These are phyloP conservation scores for Ramphastos sulfuratus DNA, from an alignment of 2,113 vertebrate species.

Conservation along the genomic window DNA sequence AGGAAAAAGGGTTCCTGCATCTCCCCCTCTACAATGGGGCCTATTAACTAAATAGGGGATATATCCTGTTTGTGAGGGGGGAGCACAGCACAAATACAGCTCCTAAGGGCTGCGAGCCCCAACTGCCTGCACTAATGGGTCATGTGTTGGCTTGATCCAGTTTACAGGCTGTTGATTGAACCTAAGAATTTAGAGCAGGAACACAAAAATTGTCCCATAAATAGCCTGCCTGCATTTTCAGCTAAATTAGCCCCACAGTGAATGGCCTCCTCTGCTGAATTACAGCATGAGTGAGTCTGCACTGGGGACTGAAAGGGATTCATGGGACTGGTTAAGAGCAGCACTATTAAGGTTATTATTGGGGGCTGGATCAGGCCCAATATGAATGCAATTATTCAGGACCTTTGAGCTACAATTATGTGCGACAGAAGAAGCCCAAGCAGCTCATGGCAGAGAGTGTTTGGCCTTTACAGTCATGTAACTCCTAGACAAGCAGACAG, in stretches of 20 bases:
- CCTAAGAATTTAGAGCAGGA: conserved; percentile 39
- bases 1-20: neutral
- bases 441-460: neutral
- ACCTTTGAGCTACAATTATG: conserved; percentile 40
- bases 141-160: neutral
- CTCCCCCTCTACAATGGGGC: neutral
- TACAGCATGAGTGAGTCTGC: neutral
- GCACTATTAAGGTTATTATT: conserved; percentile 17
- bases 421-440: conserved; percentile 20
- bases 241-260: conserved; percentile 27
- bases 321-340: conserved; percentile 24
- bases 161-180: conserved; percentile 57
- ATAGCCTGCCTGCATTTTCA: conserved; percentile 27
- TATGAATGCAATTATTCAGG: conserved; percentile 21
- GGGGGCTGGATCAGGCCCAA: conserved; percentile 17
- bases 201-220: conserved; percentile 46
- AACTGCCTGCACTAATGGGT: neutral
- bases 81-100: neutral
- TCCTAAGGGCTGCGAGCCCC: neutral
- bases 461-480: neutral
- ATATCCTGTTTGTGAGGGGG: neutral
- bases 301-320: neutral
- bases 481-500: neutral
- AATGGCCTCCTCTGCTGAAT: neutral
- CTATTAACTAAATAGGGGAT: neutral